Percentiles rank a stretch among this genome's conserved stretches.
phyloP scores from a whole-genome alignment of 2,888 invertebrate genomes.

The Athalia circularis region DNA sequence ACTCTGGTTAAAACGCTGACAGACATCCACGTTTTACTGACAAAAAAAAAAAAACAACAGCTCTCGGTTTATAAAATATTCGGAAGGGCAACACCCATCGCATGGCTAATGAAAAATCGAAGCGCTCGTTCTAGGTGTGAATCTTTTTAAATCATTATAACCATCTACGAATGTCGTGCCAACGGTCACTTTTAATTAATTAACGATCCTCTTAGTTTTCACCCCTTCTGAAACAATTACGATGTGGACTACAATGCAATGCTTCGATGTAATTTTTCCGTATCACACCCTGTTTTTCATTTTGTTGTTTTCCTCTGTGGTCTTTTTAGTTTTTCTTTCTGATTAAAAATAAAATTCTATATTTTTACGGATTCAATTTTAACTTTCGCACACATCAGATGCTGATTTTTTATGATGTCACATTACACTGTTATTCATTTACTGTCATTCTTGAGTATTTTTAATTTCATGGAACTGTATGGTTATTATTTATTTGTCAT shows the following conservation, averaged over 20 bases:
- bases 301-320: neutral
- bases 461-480: neutral
- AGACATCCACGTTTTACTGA: slow-evolving; percentile 26
- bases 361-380: neutral
- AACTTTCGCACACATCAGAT: neutral
- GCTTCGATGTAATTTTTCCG: neutral
- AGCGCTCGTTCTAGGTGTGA: slow-evolving; percentile 44
- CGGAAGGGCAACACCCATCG: slow-evolving; percentile 53
- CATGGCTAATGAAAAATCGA: slow-evolving; percentile 55
- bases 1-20: slow-evolving; percentile 37
- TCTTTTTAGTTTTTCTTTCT: neutral
- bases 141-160: slow-evolving; percentile 32
- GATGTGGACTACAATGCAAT: neutral
- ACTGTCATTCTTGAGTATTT: neutral
- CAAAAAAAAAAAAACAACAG: slow-evolving; percentile 18
- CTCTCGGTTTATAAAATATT: slow-evolving; percentile 41
- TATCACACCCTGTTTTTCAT: neutral
- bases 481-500: neutral
- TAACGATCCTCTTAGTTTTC: slow-evolving; percentile 15
- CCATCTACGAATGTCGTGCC: slow-evolving; percentile 24
- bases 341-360: too few relatives aligned
- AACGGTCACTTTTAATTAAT: slow-evolving; percentile 32
- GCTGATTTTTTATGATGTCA: neutral
- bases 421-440: neutral
- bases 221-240: slow-evolving; percentile 22